These are phyloP conservation scores for Anoura caudifer DNA, from an alignment of 2,113 vertebrate genomes.

Conservation along the genomic window DNA sequence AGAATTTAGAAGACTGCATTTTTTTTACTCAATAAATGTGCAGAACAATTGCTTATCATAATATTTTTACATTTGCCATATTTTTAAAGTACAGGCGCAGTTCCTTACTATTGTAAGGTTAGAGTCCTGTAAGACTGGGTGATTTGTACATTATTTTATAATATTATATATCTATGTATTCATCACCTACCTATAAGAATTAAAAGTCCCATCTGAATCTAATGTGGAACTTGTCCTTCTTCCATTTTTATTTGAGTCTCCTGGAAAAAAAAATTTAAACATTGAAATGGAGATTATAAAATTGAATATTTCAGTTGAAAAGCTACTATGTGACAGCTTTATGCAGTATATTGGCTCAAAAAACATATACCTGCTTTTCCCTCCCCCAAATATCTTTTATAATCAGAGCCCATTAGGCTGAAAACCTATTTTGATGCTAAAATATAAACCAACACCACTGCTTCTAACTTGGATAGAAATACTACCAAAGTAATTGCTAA, in stretches of 20 bases:
- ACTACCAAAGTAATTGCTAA: neutral
- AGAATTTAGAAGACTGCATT: neutral
- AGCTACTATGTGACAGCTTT: neutral
- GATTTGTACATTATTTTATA: neutral
- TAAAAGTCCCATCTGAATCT: conserved; percentile 83
- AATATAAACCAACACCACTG: neutral
- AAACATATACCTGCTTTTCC: neutral
- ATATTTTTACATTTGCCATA: neutral
- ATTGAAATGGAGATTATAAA: conserved; percentile 34
- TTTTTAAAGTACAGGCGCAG: neutral
- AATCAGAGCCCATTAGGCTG: neutral
- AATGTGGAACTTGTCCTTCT: conserved; percentile 74
- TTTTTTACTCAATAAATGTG: neutral
- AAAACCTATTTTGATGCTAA: neutral
- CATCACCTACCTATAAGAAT: conserved; percentile 83
- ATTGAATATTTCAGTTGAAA: conserved; percentile 7
- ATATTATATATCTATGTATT: neutral
- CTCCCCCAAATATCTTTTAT: neutral
- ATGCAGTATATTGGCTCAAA: neutral
- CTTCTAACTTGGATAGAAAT: neutral
- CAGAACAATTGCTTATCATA: neutral
- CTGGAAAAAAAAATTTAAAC: conserved; percentile 72
- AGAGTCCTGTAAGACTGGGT: neutral
- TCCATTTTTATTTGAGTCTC: conserved; percentile 82
- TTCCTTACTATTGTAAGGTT: neutral